Base-by-base conservation (phyloP, 2,113 vertebrate genomes). In the Trochalopteron elliotii region DNA sequence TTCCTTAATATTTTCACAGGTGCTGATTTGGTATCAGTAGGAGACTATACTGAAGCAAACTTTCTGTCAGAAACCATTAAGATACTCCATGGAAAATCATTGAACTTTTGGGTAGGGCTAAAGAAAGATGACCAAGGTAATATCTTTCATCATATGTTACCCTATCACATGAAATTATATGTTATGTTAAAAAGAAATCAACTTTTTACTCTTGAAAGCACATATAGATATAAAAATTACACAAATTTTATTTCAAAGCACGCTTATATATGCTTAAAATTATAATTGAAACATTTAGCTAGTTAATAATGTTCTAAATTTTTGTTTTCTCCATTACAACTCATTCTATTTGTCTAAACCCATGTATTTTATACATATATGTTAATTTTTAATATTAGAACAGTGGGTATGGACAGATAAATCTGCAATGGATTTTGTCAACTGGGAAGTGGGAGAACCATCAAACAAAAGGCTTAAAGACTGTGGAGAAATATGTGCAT, bases 391-490 rank as follows among this genome's bases (percentile, higher is more conserved):
- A 89, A 91, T 56, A 76, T 63, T 55, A 96, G 93, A 3, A 40
- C 47, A 56, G 18, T 99, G 99, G 99, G 89, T 98, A 89, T 99
- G 99, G 99, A 90, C 98, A 20, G 98, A 99, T 93, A 98, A 97
- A 90, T 98, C 76, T 6, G 95, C 97, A 35, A 50, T 99, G 64
- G 98, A 99, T 93, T 99, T 98, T 94, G 98, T 98, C 87, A 99
- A 99, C 96, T 99, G 99, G 99, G 97, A 98, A 44, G 2, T 55
- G 3, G 98, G 96, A 22, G 98, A 98, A 45, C 98, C 98, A 6
- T 95, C 96, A 71, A 65, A 91, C 15, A 64, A 75, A 22, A 74
- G 81, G 31, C 52, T 88, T 35, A 98, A 98, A 3, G 31, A 97
- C 3, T 99, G 99, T 89, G 99, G 98, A 30, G 97, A 97, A 75